phyloP scores from a whole-genome alignment of 2,888 invertebrate species.

The Cistogaster globosa region DNA sequence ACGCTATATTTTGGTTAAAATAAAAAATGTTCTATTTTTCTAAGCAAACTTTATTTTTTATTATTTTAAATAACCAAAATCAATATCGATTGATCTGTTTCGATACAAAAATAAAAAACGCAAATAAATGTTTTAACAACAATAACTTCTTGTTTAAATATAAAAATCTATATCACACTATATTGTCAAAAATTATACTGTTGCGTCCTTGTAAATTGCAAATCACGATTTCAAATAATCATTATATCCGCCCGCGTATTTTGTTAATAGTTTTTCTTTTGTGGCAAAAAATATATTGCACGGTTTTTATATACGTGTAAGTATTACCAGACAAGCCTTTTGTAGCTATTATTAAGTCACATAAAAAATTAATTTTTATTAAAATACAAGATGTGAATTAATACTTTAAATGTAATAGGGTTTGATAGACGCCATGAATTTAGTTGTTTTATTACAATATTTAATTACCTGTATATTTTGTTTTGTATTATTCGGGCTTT shows the following conservation, averaged over 20 bases:
- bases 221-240: constrained; percentile 60
- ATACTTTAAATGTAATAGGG: constrained; percentile 12
- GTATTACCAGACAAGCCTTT: constrained; percentile 47
- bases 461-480: not conserved
- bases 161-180: constrained; percentile 43
- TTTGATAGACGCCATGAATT: constrained; percentile 30
- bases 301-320: constrained; percentile 6
- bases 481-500: not conserved
- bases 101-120: constrained; percentile 9
- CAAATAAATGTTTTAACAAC: constrained; percentile 41
- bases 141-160: constrained; percentile 61
- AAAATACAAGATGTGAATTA: constrained; percentile 26
- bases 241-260: constrained; percentile 65
- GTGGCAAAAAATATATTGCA: constrained; percentile 17
- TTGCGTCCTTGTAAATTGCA: constrained; percentile 61
- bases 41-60: constrained; percentile 5
- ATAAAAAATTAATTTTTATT: constrained; percentile 27
- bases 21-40: constrained; percentile 43
- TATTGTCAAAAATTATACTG: constrained; percentile 25
- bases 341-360: constrained; percentile 43
- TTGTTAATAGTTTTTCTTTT: not conserved
- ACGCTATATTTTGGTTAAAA: constrained; percentile 22
- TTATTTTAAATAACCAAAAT: constrained; percentile 22
- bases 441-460: constrained; percentile 5
- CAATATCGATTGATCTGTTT: constrained; percentile 43